Base-by-base conservation (phyloP, 1,140 invertebrate genomes). In the Protaetia brevitarsis region DNA sequence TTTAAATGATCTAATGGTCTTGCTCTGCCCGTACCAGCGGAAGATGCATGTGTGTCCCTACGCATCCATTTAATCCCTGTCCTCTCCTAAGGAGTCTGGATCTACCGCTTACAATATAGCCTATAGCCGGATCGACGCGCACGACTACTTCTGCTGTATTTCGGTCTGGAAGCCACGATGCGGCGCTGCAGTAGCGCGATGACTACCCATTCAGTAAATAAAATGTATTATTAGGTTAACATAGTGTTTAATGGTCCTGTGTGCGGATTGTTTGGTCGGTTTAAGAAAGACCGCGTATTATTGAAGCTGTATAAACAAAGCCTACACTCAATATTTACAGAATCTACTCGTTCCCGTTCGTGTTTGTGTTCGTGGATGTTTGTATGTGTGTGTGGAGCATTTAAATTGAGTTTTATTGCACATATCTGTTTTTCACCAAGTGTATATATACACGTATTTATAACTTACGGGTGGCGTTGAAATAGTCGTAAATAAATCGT, bases 1-100 rank as follows among this genome's bases (percentile, higher is more conserved):
- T 69, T 65, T 56, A 58, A 62, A 65, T 64, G 57, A 41, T 59
- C 30, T 58, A 56, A 56, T 66, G 56, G 57, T 66, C 51, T 66
- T 57, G 57, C 29, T 65, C 51, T 51, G 29, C n/a, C 34, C 26
- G 57, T 65, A 58, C 23, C 37, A 36, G 36, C 28, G 16, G 16
- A 36, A 23, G 3, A 8, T 51, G 5, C 41, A 51, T 51, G 41
- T 51, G 41, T 51, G 41, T 51, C 16, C 41, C 41, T 51, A 51
- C n/a, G 2, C 10, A 19, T 19, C 41, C 16, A 51, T 51, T 51
- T 51, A 51, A 51, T 51, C 26, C 41, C 41, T 4, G 26, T 51
- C 41, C 19, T 8, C 16, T 16, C n/a, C 41, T n/a, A 51, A 19
- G 16, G 16, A 51, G 41, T 8, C 41, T 51, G 26, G n/a, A 51